Conservation (phyloP, 2,797 vertebrate species). For the Hybognathus amarus region DNA sequence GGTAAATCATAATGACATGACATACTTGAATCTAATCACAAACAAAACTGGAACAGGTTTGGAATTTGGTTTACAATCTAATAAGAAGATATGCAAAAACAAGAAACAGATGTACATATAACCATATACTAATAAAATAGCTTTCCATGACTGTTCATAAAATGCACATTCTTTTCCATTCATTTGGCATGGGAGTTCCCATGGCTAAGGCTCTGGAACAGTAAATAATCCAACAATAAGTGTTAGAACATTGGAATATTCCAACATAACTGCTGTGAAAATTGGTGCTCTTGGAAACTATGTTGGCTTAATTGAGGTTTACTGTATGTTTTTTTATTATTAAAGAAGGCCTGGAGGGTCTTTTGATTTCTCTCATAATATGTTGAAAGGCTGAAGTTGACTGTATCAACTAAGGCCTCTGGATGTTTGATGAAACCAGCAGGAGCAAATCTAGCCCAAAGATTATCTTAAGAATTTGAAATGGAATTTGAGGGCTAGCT, state of each 20-base stretch:
- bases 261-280: conserved; percentile 34
- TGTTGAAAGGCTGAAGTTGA: neutral
- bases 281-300: neutral
- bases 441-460: neutral
- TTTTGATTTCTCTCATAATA: conserved; percentile 4
- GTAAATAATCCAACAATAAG: conserved; percentile 19
- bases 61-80: neutral
- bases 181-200: neutral
- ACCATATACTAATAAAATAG: conserved; percentile 42
- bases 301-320: conserved; percentile 26
- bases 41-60: neutral
- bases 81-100: neutral
- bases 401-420: neutral
- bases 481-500: neutral
- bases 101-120: conserved; percentile 7
- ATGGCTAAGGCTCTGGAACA: neutral
- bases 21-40: neutral
- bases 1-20: neutral
- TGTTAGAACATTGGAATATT: neutral
- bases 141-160: conserved; percentile 22
- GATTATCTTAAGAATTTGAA: neutral
- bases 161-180: conserved; percentile 26
- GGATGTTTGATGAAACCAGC: neutral
- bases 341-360: neutral
- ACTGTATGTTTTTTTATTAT: conserved; percentile 31